Percentiles rank a stretch among this genome's conserved stretches.
These are phyloP conservation scores for Drosophila subobscura DNA, from an alignment of 1,140 invertebrate genomes.

Conservation along the genomic window DNA sequence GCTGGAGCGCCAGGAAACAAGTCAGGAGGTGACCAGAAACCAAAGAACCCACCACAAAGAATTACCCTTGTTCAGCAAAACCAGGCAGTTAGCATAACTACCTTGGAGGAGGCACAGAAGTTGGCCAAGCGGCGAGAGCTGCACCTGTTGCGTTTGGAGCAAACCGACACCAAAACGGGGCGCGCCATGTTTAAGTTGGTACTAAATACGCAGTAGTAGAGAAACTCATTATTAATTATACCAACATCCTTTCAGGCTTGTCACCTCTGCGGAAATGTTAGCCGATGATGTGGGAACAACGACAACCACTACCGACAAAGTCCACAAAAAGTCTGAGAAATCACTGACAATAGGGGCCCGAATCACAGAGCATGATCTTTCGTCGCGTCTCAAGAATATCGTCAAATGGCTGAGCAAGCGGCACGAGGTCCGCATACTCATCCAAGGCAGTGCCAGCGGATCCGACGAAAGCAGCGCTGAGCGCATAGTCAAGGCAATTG, in stretches of 20 bases:
- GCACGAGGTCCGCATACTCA: conserved; percentile 86
- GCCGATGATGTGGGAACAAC: conserved; percentile 46
- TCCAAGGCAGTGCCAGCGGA: conserved; percentile 84
- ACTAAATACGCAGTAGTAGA: not conserved
- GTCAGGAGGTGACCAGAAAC: conserved; percentile 28
- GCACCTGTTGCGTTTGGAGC: conserved; percentile 87
- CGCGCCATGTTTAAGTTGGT: conserved; percentile 86
- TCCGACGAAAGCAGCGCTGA: conserved; percentile 84
- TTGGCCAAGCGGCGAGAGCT: conserved; percentile 86
- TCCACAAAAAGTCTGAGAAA: conserved; percentile 84
- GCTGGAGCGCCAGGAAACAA: conserved; percentile 16
- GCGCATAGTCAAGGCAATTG: conserved; percentile 84
- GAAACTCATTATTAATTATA: not conserved
- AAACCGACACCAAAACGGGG: conserved; percentile 86
- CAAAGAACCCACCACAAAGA: conserved; percentile 59
- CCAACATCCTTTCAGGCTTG: conserved; percentile 42
- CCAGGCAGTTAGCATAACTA: conserved; percentile 84
- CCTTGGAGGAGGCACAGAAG: conserved; percentile 86
- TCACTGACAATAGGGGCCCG: conserved; percentile 86
- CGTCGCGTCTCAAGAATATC: conserved; percentile 86
- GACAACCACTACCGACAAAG: conserved; percentile 37
- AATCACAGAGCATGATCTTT: conserved; percentile 87
- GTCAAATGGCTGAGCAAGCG: conserved; percentile 86
- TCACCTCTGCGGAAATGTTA: conserved; percentile 67
- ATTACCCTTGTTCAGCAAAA: conserved; percentile 85